Conservation (phyloP, 2,888 invertebrate species). For the Trissolcus brochymenae region DNA sequence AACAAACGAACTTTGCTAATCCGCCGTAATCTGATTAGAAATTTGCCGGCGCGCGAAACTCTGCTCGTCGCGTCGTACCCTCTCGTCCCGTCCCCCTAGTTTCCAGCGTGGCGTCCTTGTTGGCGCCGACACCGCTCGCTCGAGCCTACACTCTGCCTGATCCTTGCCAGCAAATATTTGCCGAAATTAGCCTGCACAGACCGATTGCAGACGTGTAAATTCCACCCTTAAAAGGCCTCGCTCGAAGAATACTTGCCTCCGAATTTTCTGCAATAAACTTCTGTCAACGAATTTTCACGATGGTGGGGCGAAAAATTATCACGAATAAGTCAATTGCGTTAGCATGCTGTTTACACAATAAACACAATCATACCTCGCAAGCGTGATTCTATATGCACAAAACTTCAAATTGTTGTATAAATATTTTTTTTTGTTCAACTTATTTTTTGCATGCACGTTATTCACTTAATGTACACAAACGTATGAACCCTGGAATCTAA, state of each 20-base stretch:
- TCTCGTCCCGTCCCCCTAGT: constrained; percentile 46
- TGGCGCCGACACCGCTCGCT: constrained; percentile 62
- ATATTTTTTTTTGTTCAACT: not conserved
- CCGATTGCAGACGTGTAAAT: constrained; percentile 58
- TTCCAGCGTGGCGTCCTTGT: constrained; percentile 45
- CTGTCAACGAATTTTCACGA: constrained; percentile 10
- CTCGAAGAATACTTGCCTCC: constrained; percentile 44
- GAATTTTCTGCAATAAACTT: constrained; percentile 52
- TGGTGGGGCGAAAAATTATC: constrained; percentile 20
- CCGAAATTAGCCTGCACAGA: constrained; percentile 67
- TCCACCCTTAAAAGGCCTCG: constrained; percentile 49
- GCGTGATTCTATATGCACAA: not conserved
- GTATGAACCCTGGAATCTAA: constrained; percentile 15
- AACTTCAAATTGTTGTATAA: not conserved
- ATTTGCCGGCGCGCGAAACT: constrained; percentile 73
- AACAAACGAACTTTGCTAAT: constrained; percentile 77
- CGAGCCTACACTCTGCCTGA: constrained; percentile 63
- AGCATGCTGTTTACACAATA: constrained; percentile 1
- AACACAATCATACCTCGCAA: constrained; percentile 15
- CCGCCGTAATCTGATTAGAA: constrained; percentile 76
- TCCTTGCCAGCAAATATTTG: constrained; percentile 75
- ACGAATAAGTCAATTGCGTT: constrained; percentile 40
- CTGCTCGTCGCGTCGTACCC: constrained; percentile 56
- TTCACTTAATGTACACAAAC: not conserved
- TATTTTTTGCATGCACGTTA: no score